phyloP scores from a whole-genome alignment of 2,797 vertebrate species.

The Silurus lanzhouensis region DNA sequence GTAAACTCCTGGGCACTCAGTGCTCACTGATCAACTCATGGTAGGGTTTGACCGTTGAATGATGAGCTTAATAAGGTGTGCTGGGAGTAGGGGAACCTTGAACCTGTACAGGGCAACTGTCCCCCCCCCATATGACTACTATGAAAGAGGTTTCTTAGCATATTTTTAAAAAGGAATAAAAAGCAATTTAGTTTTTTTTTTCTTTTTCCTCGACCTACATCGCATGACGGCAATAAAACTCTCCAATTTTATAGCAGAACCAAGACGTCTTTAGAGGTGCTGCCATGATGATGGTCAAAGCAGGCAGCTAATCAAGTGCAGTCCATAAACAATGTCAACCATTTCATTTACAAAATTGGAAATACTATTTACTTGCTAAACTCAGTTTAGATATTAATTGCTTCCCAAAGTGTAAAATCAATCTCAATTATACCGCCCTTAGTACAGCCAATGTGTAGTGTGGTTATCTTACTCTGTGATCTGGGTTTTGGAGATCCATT shows the following conservation, averaged over 20 bases:
- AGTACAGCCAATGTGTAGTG: conserved; percentile 54
- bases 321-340: conserved; percentile 65
- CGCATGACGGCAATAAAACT: not conserved
- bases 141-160: not conserved
- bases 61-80: conserved; percentile 6
- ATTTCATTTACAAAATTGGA: conserved; percentile 62
- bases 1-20: not conserved
- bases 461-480: conserved; percentile 64
- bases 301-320: conserved; percentile 35
- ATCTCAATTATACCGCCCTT: conserved; percentile 65
- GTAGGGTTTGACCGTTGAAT: not conserved
- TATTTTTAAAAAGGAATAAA: not conserved
- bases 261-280: not conserved
- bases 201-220: no score
- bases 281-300: not conserved
- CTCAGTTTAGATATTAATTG: conserved; percentile 70
- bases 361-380: conserved; percentile 61
- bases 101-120: not conserved
- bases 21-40: conserved; percentile 3
- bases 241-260: not conserved
- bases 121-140: not conserved
- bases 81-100: not conserved
- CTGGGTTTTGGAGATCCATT: conserved; percentile 63
- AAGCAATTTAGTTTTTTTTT: not conserved
- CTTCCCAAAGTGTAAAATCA: conserved; percentile 72